These are phyloP conservation scores for Saturnia japonica DNA, from an alignment of 2,888 invertebrate species.

Conservation along the genomic window DNA sequence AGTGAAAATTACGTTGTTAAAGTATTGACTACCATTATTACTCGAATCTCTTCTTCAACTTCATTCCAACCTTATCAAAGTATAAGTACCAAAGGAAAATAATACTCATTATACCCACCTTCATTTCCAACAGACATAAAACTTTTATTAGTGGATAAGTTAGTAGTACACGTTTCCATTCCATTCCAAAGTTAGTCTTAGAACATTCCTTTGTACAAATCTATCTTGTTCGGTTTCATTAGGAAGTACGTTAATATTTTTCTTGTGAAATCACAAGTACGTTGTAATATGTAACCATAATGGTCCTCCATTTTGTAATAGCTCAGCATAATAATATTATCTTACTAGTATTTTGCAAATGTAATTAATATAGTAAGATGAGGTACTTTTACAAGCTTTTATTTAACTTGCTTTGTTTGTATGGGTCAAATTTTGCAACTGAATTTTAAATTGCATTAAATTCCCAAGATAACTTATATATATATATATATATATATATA, in stretches of 20 bases:
- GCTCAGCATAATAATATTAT: too few relatives aligned
- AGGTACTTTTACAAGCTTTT: too few relatives aligned
- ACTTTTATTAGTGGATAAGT: constrained; percentile 8
- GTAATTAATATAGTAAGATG: too few relatives aligned
- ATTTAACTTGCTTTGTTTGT: too few relatives aligned
- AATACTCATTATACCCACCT: not conserved
- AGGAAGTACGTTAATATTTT: not conserved
- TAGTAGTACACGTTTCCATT: not conserved
- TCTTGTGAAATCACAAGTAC: not conserved
- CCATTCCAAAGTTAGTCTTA: constrained; percentile 1
- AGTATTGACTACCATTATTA: not conserved
- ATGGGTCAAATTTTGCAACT: too few relatives aligned
- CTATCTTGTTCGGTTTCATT: constrained; percentile 1
- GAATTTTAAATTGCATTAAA: too few relatives aligned
- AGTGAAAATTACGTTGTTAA: not conserved
- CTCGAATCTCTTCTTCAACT: not conserved
- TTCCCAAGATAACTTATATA: too few relatives aligned
- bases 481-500: too few relatives aligned
- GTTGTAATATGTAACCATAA: not conserved
- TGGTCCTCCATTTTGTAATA: not conserved
- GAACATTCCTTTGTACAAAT: not conserved
- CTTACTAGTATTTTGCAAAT: too few relatives aligned
- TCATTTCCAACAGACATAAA: constrained; percentile 7
- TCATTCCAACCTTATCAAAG: not conserved
- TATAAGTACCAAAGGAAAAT: constrained; percentile 3